These are phyloP conservation scores for Helobdella robusta DNA, from an alignment of 2,888 invertebrate genomes.

Conservation along the genomic window DNA sequence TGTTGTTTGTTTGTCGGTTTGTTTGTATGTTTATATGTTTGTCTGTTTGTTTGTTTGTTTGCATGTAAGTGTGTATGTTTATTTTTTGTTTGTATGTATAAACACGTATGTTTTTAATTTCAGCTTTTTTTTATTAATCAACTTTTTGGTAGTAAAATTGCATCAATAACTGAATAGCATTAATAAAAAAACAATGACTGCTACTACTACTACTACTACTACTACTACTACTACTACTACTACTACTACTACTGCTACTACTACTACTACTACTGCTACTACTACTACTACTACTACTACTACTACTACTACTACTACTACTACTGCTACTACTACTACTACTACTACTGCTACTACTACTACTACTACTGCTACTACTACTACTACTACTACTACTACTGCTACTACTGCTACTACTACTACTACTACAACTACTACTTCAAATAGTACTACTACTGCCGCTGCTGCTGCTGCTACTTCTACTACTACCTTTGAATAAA, in stretches of 20 bases:
- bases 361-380: conserved; percentile 27
- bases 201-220: conserved; percentile 18
- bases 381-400: conserved; percentile 27
- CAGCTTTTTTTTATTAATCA: no score
- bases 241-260: conserved; percentile 19
- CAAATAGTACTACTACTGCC: conserved; percentile 11
- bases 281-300: conserved; percentile 19
- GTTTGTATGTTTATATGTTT: no score
- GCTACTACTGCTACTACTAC: conserved; percentile 26
- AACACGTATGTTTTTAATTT: no score
- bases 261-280: conserved; percentile 18
- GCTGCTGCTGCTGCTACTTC: not conserved
- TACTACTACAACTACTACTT: conserved; percentile 19
- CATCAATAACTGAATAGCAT: no score
- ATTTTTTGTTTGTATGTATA: no score
- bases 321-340: conserved; percentile 26
- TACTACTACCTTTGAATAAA: conserved; percentile 13
- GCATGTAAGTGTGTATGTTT: no score
- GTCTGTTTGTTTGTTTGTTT: no score
- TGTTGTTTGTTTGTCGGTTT: no score
- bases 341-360: conserved; percentile 27
- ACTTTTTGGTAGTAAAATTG: no score
- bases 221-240: conserved; percentile 20
- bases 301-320: conserved; percentile 24
- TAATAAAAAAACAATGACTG: conserved; percentile 8